Conservation (phyloP, 2,797 vertebrate species). For the Eutrigla gurnardus region DNA sequence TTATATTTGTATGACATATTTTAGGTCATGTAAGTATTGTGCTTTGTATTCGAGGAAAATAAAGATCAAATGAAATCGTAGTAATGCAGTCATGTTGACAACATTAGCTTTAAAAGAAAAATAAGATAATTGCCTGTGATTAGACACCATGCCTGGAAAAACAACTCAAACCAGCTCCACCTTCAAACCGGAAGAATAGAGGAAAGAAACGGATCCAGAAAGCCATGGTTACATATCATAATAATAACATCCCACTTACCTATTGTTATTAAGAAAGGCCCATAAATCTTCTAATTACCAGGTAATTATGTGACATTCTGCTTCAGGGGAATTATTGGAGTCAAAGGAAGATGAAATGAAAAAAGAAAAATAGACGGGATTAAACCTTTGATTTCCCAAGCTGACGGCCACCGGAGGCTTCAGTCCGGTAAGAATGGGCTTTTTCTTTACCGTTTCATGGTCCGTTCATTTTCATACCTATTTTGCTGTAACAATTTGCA, state of each 20-base stretch:
- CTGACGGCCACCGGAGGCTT: not conserved
- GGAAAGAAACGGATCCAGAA: not conserved
- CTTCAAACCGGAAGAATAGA: not conserved
- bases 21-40: too few species aligned
- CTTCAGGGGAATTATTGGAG: slow-evolving; percentile 17
- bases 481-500: not conserved
- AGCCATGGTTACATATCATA: not conserved
- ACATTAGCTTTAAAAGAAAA: not conserved
- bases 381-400: slow-evolving; percentile 33
- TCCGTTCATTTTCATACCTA: not conserved
- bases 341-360: slow-evolving; percentile 27
- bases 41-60: too few species aligned
- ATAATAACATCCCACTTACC: slow-evolving; percentile 10
- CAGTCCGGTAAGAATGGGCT: not conserved
- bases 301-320: slow-evolving; percentile 22
- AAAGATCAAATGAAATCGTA: too few species aligned
- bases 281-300: slow-evolving; percentile 25
- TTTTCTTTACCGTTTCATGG: not conserved
- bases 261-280: slow-evolving; percentile 18
- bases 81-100: not conserved
- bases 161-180: not conserved
- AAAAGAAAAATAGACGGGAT: slow-evolving; percentile 15
- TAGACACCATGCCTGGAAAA: not conserved
- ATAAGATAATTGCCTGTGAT: too few species aligned
- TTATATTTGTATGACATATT: too few species aligned